A percentile compares a stretch with the other conserved stretches of the same genome.
These are phyloP conservation scores for Amblyopsis hoosieri DNA, from an alignment of 2,797 vertebrate genomes.

Conservation along the genomic window DNA sequence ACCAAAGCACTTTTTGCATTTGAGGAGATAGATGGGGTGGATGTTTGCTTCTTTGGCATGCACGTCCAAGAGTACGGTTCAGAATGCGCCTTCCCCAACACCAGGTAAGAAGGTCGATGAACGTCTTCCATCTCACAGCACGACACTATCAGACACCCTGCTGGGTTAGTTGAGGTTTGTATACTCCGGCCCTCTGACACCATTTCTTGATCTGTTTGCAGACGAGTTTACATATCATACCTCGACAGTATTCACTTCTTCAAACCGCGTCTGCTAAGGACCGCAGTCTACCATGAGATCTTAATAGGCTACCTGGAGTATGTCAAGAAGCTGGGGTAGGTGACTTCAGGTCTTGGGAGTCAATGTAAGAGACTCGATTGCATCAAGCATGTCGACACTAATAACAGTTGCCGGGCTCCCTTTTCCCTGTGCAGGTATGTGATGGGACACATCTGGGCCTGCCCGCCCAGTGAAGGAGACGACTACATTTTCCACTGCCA, in stretches of 20 bases:
- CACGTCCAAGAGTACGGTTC: constrained; percentile 98
- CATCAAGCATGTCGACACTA: not conserved
- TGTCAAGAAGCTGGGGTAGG: constrained; percentile 97
- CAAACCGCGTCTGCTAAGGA: constrained; percentile 90
- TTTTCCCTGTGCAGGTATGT: constrained; percentile 81
- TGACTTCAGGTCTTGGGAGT: not conserved
- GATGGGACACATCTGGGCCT: constrained; percentile 98
- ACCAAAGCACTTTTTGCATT: constrained; percentile 99
- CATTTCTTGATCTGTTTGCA: constrained; percentile 50
- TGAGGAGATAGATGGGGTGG: constrained; percentile 97
- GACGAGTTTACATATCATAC: constrained; percentile 99
- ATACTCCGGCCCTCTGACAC: not conserved
- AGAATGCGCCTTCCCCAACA: constrained; percentile 93
- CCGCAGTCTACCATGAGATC: constrained; percentile 98
- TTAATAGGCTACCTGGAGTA: constrained; percentile 98
- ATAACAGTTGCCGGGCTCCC: not conserved
- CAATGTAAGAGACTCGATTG: constrained; percentile 8
- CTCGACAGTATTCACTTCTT: constrained; percentile 99
- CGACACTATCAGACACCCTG: not conserved
- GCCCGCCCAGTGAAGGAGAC: constrained; percentile 97
- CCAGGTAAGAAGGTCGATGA: constrained; percentile 79
- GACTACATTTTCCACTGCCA: constrained; percentile 99
- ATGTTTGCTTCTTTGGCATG: constrained; percentile 99
- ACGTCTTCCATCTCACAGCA: not conserved
- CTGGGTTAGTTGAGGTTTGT: not conserved